These are phyloP conservation scores for Calycopis cecrops DNA, from an alignment of 1,140 invertebrate species.

Conservation along the genomic window DNA sequence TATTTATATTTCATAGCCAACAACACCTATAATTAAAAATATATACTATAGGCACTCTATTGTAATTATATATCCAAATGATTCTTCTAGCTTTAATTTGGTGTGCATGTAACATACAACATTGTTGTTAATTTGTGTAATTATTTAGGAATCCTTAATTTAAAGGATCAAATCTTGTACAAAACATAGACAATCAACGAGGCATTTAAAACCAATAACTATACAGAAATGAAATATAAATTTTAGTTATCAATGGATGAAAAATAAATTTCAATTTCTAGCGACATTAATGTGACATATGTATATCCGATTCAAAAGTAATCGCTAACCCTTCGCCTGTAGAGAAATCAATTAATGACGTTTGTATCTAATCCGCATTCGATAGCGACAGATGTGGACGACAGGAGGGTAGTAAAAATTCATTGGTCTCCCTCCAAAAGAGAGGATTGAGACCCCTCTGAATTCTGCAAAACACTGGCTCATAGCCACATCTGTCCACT, in stretches of 20 bases:
- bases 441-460: slow-evolving; percentile 45
- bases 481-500: slow-evolving; percentile 67
- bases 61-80: no score
- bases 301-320: slow-evolving; percentile 37
- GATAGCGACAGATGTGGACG: slow-evolving; percentile 67
- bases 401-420: slow-evolving; percentile 56
- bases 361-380: slow-evolving; percentile 57
- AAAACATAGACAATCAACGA: background rate
- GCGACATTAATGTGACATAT: slow-evolving; percentile 32
- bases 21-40: no score
- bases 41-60: no score
- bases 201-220: no score
- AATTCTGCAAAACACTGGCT: slow-evolving; percentile 65
- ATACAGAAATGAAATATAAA: no score
- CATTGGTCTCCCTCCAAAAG: slow-evolving; percentile 50
- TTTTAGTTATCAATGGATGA: no score
- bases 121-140: no score
- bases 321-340: slow-evolving; percentile 51
- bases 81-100: no score
- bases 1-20: no score
- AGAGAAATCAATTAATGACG: slow-evolving; percentile 65
- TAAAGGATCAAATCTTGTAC: no score
- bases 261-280: background rate
- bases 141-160: no score
- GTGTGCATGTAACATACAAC: no score